Conservation (phyloP, 1,140 invertebrate species). For the Panonychus citri region DNA sequence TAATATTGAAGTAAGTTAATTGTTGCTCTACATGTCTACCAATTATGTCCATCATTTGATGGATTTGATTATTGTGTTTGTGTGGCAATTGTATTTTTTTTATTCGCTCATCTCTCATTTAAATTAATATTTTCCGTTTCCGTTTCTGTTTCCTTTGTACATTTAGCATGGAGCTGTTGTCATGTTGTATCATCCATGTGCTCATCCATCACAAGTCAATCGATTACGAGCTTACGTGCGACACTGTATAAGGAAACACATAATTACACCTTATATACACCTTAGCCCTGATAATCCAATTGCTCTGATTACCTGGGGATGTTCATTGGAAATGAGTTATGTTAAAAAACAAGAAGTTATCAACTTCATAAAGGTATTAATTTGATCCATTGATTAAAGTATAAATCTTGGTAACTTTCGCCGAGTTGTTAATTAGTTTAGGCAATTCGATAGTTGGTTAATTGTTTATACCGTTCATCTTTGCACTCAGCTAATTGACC, state of each 20-base stretch:
- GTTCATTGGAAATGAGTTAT: constrained; percentile 41
- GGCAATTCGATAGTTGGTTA: too few species aligned
- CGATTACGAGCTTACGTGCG: constrained; percentile 31
- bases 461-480: too few species aligned
- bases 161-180: constrained; percentile 59
- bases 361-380: constrained; percentile 41
- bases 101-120: background rate
- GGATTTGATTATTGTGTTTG: background rate
- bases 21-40: background rate
- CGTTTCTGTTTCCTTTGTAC: too few species aligned
- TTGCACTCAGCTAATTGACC: too few species aligned
- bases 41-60: background rate
- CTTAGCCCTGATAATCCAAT: constrained; percentile 39
- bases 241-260: constrained; percentile 46
- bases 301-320: constrained; percentile 50
- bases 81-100: too few species aligned
- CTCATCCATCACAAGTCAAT: constrained; percentile 36
- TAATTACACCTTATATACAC: constrained; percentile 47
- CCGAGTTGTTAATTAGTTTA: too few species aligned
- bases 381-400: too few species aligned
- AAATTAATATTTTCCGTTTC: too few species aligned
- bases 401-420: too few species aligned
- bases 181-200: constrained; percentile 69
- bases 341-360: constrained; percentile 25
- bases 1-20: constrained; percentile 34